A percentile compares a stretch with the other conserved stretches of the same genome.
Evolutionary conservation across 2,888 invertebrate genomes (phyloP).

Genomic region (Girardia tigrina): DNA sequence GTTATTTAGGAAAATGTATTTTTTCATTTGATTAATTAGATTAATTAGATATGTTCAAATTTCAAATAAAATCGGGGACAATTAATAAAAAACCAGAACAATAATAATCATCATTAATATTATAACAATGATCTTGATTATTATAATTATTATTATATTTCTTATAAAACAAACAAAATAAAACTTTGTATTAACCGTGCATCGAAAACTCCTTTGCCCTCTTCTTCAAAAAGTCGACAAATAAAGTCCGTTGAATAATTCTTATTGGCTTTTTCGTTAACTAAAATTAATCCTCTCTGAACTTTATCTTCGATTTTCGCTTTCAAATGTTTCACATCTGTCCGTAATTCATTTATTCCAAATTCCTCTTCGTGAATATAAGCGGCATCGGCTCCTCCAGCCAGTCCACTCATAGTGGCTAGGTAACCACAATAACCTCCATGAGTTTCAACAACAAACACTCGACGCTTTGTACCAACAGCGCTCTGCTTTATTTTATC

Average conservation of each 20-base stretch:
- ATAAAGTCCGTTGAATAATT: slow-evolving; percentile 58
- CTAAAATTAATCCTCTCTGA: slow-evolving; percentile 66
- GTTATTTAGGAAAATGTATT: too few relatives aligned
- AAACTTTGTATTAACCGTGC: neutral
- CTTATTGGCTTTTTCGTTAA: slow-evolving; percentile 34
- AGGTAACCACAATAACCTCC: slow-evolving; percentile 96
- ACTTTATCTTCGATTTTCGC: slow-evolving; percentile 68
- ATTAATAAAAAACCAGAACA: too few relatives aligned
- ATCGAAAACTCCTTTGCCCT: slow-evolving; percentile 85
- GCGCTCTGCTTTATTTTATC: slow-evolving; percentile 79
- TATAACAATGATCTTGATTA: neutral
- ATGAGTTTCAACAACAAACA: slow-evolving; percentile 91
- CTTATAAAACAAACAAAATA: too few relatives aligned
- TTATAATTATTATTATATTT: neutral
- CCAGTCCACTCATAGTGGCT: slow-evolving; percentile 82
- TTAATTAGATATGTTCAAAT: too few relatives aligned
- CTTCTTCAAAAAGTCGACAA: slow-evolving; percentile 79
- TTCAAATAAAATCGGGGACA: too few relatives aligned
- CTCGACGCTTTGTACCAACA: slow-evolving; percentile 89
- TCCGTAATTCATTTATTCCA: slow-evolving; percentile 72
- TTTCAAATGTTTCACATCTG: slow-evolving; percentile 83
- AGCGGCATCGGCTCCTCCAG: slow-evolving; percentile 94
- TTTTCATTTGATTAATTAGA: too few relatives aligned
- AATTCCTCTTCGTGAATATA: slow-evolving; percentile 85
- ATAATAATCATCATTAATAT: too few relatives aligned